phyloP scores from a whole-genome alignment of 2,113 vertebrate species.

The Amia ocellicauda region DNA sequence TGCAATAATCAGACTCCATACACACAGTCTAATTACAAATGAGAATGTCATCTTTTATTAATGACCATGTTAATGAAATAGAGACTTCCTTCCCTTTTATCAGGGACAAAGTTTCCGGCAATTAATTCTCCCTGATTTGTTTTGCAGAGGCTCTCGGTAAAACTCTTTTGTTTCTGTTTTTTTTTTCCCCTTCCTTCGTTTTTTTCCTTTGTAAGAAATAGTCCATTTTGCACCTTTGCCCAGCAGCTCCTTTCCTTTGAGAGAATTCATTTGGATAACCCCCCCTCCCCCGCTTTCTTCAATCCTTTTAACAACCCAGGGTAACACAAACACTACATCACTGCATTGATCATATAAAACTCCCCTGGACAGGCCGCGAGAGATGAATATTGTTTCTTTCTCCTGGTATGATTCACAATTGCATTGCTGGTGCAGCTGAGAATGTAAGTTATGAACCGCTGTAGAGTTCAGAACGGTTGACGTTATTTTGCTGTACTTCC shows the following conservation, averaged over 20 bases:
- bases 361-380: neutral
- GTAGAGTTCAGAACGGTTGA: neutral
- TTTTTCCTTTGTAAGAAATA: constrained; percentile 27
- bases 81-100: constrained; percentile 39
- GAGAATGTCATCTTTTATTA: constrained; percentile 58
- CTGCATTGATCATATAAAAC: no score
- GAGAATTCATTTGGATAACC: neutral
- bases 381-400: neutral
- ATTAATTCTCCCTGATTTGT: constrained; percentile 49
- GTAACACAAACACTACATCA: neutral
- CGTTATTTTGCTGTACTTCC: neutral
- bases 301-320: neutral
- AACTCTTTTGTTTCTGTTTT: constrained; percentile 6
- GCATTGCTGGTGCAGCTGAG: no score
- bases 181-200: no score
- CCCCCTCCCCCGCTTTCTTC: neutral
- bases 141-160: constrained; percentile 29
- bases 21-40: constrained; percentile 50
- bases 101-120: constrained; percentile 48
- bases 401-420: neutral
- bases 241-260: neutral
- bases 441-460: no score
- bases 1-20: neutral
- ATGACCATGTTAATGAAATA: constrained; percentile 55
- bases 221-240: constrained; percentile 22